These are phyloP conservation scores for Hypotaenidia okinawae DNA, from an alignment of 2,797 vertebrate genomes.

Conservation along the genomic window DNA sequence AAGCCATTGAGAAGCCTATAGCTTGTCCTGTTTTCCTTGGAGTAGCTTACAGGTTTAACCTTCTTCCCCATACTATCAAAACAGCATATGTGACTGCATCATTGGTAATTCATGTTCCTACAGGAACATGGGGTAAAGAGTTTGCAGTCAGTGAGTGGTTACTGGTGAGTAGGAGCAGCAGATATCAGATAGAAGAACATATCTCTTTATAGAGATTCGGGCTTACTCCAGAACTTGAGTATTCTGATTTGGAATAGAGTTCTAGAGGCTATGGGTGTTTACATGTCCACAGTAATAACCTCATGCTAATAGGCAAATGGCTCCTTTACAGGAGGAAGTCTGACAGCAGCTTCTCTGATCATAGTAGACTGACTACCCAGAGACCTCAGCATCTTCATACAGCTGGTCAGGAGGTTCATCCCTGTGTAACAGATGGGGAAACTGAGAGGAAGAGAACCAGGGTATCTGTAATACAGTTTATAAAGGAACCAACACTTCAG, in stretches of 20 bases:
- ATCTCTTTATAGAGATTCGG: neutral
- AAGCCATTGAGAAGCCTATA: neutral
- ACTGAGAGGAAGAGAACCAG: neutral
- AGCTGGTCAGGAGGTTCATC: neutral
- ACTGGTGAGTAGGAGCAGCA: neutral
- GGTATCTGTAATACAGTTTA: neutral
- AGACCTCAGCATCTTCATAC: neutral
- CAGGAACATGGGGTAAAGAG: neutral
- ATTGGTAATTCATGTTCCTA: neutral
- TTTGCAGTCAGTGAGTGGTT: neutral
- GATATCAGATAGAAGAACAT: neutral
- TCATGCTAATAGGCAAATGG: neutral
- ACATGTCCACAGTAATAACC: neutral
- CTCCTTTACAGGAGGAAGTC: neutral
- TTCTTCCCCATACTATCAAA: neutral
- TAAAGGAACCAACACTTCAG: neutral
- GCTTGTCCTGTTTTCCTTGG: neutral
- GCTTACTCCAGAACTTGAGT: neutral
- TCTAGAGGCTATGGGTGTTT: neutral
- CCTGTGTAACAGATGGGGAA: neutral
- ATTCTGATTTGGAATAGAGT: neutral
- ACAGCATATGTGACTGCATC: fast-evolving
- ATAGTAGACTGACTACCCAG: neutral
- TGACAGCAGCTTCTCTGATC: neutral
- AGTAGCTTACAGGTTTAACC: neutral